These are phyloP conservation scores for Lasius fuliginosus DNA, from an alignment of 2,888 invertebrate species.

Conservation along the genomic window DNA sequence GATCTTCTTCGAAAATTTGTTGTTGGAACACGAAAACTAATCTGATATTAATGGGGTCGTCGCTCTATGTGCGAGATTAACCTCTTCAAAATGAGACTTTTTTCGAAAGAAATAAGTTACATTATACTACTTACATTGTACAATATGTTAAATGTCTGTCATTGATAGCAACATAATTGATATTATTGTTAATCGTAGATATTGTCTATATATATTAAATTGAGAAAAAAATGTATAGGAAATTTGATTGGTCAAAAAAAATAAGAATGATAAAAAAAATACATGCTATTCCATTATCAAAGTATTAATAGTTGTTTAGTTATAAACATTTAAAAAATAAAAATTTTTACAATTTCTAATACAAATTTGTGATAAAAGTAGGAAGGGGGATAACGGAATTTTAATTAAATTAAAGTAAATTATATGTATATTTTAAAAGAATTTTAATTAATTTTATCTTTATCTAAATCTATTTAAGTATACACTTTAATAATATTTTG, in stretches of 20 bases:
- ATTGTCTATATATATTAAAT: background rate
- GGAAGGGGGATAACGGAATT: background rate
- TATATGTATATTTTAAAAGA: background rate
- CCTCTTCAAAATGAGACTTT: background rate
- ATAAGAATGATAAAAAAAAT: background rate
- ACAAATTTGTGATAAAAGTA: background rate
- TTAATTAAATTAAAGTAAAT: background rate
- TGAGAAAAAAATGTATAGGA: background rate
- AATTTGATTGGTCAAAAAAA: background rate
- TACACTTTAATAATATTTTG: background rate
- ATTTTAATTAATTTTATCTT: background rate
- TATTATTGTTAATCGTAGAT: background rate
- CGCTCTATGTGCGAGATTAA: conserved; percentile 24
- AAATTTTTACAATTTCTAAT: background rate
- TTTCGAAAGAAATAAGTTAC: background rate
- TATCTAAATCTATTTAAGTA: background rate
- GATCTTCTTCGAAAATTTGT: conserved; percentile 57
- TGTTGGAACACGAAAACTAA: conserved; percentile 34
- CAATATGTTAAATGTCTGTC: background rate
- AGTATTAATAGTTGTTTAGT: background rate
- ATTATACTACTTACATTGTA: background rate
- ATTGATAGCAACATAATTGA: background rate
- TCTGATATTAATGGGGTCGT: conserved; percentile 37
- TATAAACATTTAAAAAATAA: background rate
- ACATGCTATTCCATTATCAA: background rate